A percentile compares a stretch with the other conserved stretches of the same genome.
phyloP scores from a whole-genome alignment of 1,140 invertebrate species.

The Caenorhabditis inopinata region DNA sequence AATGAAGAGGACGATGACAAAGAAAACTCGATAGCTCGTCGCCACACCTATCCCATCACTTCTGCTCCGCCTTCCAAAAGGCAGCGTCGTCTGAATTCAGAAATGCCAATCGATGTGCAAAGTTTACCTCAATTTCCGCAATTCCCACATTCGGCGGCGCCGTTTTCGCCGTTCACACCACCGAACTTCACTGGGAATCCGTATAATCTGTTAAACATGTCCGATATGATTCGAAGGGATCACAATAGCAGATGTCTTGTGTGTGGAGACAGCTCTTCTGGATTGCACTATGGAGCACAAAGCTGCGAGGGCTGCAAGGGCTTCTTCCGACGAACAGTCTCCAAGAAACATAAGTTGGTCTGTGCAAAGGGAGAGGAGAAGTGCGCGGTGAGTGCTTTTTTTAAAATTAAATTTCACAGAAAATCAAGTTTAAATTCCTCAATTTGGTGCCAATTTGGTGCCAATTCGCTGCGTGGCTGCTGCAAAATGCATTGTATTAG shows the following conservation, averaged over 20 bases:
- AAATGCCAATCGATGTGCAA: background rate
- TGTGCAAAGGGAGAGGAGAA: background rate
- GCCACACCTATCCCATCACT: background rate
- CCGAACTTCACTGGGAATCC: too few species aligned
- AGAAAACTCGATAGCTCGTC: background rate
- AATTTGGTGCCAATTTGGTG: too few species aligned
- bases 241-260: slow-evolving; percentile 74
- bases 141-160: too few species aligned
- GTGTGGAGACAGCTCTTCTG: slow-evolving; percentile 73
- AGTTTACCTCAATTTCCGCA: background rate
- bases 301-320: slow-evolving; percentile 72
- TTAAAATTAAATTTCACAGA: too few species aligned
- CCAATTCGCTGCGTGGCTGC: too few species aligned
- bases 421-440: too few species aligned
- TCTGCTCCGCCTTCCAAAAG: background rate
- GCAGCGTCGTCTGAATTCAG: background rate
- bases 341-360: background rate
- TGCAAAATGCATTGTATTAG: too few species aligned
- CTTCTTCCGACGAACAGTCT: background rate
- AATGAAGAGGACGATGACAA: background rate
- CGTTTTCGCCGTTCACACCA: too few species aligned
- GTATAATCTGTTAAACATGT: too few species aligned
- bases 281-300: slow-evolving; percentile 73
- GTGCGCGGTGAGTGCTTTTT: background rate
- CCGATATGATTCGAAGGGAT: background rate